These are phyloP conservation scores for Dasysyrphus tricinctus DNA, from an alignment of 2,888 invertebrate species.

Conservation along the genomic window DNA sequence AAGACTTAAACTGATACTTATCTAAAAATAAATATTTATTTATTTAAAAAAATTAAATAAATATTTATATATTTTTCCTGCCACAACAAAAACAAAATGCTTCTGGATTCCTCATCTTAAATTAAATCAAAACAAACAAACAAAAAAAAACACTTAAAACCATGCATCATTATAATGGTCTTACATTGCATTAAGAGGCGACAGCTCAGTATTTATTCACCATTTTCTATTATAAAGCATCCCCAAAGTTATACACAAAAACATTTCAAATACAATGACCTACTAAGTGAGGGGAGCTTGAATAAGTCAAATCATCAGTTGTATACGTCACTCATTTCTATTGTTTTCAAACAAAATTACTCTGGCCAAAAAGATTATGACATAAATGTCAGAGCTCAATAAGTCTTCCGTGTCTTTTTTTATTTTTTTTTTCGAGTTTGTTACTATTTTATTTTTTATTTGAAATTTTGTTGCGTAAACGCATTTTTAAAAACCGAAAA, in stretches of 20 bases:
- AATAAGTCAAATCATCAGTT: conserved; percentile 42
- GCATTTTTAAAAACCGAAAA: conserved; percentile 33
- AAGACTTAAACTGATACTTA: neutral
- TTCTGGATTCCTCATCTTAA: neutral
- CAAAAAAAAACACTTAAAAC: conserved; percentile 41
- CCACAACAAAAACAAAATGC: neutral
- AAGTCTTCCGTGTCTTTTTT: conserved; percentile 68
- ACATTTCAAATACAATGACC: conserved; percentile 58
- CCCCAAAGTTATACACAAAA: neutral
- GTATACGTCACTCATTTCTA: conserved; percentile 19
- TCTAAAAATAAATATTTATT: neutral
- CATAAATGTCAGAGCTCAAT: conserved; percentile 57
- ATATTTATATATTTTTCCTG: neutral
- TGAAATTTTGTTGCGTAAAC: conserved; percentile 64
- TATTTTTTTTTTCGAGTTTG: conserved; percentile 48
- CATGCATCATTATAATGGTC: conserved; percentile 29
- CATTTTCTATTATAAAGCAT: conserved; percentile 1
- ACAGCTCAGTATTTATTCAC: conserved; percentile 59
- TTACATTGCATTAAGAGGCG: conserved; percentile 38
- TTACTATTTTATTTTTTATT: conserved; percentile 22
- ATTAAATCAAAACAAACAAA: conserved; percentile 39
- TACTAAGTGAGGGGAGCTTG: conserved; percentile 59
- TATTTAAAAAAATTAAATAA: too few species aligned
- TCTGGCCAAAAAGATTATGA: conserved; percentile 64
- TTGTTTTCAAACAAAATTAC: conserved; percentile 36